phyloP scores from a whole-genome alignment of 2,888 invertebrate species.

The Megastigmus dorsalis region DNA sequence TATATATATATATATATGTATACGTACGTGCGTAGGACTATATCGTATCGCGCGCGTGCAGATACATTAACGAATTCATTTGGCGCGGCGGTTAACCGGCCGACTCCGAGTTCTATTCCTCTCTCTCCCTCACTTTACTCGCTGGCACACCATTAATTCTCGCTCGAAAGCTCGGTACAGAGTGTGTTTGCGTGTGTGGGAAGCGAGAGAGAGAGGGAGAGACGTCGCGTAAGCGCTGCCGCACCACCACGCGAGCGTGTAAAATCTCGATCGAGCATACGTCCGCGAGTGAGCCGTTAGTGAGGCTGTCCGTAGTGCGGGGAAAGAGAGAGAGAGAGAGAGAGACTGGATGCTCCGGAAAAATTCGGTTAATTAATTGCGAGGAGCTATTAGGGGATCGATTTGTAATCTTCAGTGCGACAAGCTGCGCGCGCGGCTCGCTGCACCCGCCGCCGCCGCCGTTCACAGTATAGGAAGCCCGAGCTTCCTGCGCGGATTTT shows the following conservation, averaged over 20 bases:
- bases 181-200: background rate
- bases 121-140: background rate
- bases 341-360: constrained; percentile 6
- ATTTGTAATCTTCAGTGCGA: constrained; percentile 33
- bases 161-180: constrained; percentile 24
- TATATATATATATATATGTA: no score
- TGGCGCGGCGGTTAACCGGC: constrained; percentile 21
- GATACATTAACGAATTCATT: constrained; percentile 46
- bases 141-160: constrained; percentile 52
- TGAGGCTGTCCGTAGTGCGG: constrained; percentile 26
- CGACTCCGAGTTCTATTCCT: constrained; percentile 5
- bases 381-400: constrained; percentile 17
- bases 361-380: constrained; percentile 45
- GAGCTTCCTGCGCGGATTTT: no score
- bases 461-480: no score
- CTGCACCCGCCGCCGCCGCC: no score
- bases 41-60: no score
- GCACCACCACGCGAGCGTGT: background rate
- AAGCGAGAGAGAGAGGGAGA: no score
- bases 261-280: constrained; percentile 35
- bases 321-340: background rate
- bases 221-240: no score
- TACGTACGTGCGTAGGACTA: no score
- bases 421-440: no score
- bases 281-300: constrained; percentile 32